Evolutionary conservation across 2,888 invertebrate species (phyloP), one percentile per base, ranked within the genome.

Genomic region (Biston stratarius): DNA sequence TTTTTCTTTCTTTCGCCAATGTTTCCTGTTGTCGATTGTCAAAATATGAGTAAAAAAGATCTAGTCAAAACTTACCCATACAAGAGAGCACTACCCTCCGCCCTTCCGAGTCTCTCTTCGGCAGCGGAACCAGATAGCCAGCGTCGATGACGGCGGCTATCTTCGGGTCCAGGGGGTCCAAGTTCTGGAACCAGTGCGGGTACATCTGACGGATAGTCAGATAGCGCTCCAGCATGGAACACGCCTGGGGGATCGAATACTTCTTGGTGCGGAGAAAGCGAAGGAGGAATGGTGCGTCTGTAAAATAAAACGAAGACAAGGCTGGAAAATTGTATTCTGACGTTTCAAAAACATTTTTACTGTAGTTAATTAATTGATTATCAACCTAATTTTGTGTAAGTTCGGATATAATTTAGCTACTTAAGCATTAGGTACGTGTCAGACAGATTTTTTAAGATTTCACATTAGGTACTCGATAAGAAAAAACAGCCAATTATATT

Each of bases 251-350:
- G 24, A 98, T 95, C 44, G 97, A 97, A 90, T 97, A 98, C 85
- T 98, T 98, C 88, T 97, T 97, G 51, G 97, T 97, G 47, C 98
- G 95, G 12, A 98, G 95, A 80, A 98, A 98, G 53, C 98, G 95
- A 49, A 98, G 93, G 14, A 98, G 94, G 83, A 98, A 98, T 8
- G 96, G 95, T 0, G 97, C 90, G 83, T 98, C 98, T 95, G 91
- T 5, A 14, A 14, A 0, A 45, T 1, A 45, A 74, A 80, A 48
- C 10, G 2, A 10, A 48, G 11, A 24, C 15, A 9, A 14, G 15
- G 1, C n/a, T n/a, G 12, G 14, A 15, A 47, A 47, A 14, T 47
- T 6, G 10, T 24, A 24, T 24, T 24, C 24, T 3, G 24, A 24
- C 24, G 24, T 24, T 24, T 24, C 3, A 24, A 24, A 3, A 24